Evolutionary conservation across 2,113 vertebrate genomes (phyloP), one percentile per base, ranked within the genome.

Genomic region (Aphelocoma coerulescens): DNA sequence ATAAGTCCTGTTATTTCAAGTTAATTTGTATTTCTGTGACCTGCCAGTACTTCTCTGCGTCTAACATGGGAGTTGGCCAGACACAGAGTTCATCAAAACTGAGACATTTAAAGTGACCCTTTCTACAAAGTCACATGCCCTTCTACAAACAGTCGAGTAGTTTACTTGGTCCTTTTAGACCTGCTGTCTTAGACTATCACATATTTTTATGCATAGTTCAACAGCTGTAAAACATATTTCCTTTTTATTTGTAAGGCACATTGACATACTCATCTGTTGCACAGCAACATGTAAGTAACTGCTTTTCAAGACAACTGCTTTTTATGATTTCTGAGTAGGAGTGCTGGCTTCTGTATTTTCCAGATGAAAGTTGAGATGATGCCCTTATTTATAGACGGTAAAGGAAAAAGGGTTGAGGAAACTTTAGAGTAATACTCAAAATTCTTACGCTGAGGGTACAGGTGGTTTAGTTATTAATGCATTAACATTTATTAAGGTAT

Each of bases 321-420:
- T 96, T 96, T 83, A 62, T 90, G 82, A 89, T 85, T 96, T 83
- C 67, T 61, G 81, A 91, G 75, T 95, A 88, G 91, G 88, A 91
- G 85, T 86, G 43, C 48, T 95, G 75, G 82, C 93, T 95, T 12
- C 57, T 92, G 46, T 84, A 48, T 93, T 96, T 93, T 89, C 91
- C 88, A 91, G 85, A 73, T 84, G 82, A 94, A 90, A 92, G 20
- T 41, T 86, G 82, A 93, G 65, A 72, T 87, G 35, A 77, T 85
- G 52, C 19, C 59, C 17, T 55, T 89, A 79, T 93, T 94, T 88
- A 63, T 55, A 94, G 71, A 59, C 11, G 48, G 46, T 73, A 65
- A 73, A 80, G 48, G 76, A 51, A 91, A 91, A 82, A 80, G 16
- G 8, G 13, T 86, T 2, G 1, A 78, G 58, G 65, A 76, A 84